phyloP scores from a whole-genome alignment of 2,797 vertebrate genomes.

The Prunella strophiata region DNA sequence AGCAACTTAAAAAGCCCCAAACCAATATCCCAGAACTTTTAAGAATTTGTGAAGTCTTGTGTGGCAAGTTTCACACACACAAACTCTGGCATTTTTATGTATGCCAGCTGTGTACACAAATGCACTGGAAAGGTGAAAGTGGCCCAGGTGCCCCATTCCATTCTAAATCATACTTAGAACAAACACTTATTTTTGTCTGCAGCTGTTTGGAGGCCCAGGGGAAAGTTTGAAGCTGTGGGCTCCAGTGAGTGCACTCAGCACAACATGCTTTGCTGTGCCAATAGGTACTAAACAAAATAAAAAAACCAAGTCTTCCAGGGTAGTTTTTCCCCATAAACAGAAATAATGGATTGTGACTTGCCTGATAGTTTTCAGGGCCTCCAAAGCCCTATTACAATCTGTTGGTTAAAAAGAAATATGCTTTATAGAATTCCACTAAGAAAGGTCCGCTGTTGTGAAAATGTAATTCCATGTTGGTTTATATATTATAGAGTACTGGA shows the following conservation, averaged over 20 bases:
- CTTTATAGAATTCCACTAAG: background rate
- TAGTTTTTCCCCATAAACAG: background rate
- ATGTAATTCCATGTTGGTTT: background rate
- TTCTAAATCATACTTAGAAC: background rate
- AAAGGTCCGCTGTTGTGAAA: background rate
- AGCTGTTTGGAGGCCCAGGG: background rate
- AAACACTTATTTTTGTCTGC: background rate
- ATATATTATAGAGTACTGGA: background rate
- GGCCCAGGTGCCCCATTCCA: background rate
- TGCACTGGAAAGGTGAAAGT: background rate
- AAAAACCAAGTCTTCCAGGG: background rate
- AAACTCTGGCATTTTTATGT: background rate
- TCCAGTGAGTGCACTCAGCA: background rate
- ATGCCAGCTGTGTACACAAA: too few relatives aligned
- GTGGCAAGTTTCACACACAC: background rate
- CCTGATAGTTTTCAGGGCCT: background rate
- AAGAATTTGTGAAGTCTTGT: background rate
- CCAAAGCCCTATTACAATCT: background rate
- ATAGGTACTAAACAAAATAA: background rate
- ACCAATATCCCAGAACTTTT: background rate
- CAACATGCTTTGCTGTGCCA: background rate
- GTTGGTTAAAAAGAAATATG: background rate
- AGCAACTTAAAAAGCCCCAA: background rate
- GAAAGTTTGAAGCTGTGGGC: background rate
- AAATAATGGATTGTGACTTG: background rate